Conservation (phyloP, 2,113 vertebrate genomes). For the Protomyctophum bolini region DNA sequence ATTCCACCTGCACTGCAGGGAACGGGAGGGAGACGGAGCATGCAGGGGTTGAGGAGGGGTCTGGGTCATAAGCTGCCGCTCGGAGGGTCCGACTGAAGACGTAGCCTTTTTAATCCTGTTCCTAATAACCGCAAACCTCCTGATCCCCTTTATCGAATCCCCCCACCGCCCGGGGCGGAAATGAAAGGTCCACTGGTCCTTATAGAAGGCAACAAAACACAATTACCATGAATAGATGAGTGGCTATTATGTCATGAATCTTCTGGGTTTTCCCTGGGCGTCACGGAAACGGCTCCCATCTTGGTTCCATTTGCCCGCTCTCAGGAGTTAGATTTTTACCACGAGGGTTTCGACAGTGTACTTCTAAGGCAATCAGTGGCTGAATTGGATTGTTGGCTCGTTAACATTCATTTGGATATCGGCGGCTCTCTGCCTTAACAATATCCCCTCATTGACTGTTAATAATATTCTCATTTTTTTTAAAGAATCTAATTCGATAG, state of each 20-base stretch:
- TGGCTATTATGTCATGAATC: conserved; percentile 62
- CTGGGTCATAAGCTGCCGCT: background rate
- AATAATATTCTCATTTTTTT: conserved; percentile 55
- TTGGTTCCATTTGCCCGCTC: no score
- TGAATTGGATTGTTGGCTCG: conserved; percentile 62
- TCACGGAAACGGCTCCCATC: conserved; percentile 1
- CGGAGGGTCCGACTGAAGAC: conserved; percentile 36
- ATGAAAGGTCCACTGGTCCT: conserved; percentile 68
- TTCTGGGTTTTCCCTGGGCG: conserved; percentile 32
- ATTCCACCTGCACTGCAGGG: no score
- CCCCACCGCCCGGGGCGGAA: conserved; percentile 59
- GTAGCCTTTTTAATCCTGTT: conserved; percentile 58
- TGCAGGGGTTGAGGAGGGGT: background rate
- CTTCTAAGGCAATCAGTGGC: conserved; percentile 65
- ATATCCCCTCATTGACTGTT: conserved; percentile 68
- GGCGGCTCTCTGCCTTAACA: conserved; percentile 60
- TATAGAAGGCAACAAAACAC: conserved; percentile 65
- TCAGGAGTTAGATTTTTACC: no score
- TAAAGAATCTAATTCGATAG: conserved; percentile 72
- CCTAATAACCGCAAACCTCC: conserved; percentile 57
- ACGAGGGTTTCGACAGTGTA: background rate
- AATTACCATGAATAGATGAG: conserved; percentile 73
- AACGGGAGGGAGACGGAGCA: no score
- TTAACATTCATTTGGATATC: conserved; percentile 75
- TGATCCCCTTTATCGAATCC: conserved; percentile 45